A percentile compares a stretch with the other conserved stretches of the same genome.
phyloP scores from a whole-genome alignment of 2,797 vertebrate genomes.

The Acipenser transmontanus region DNA sequence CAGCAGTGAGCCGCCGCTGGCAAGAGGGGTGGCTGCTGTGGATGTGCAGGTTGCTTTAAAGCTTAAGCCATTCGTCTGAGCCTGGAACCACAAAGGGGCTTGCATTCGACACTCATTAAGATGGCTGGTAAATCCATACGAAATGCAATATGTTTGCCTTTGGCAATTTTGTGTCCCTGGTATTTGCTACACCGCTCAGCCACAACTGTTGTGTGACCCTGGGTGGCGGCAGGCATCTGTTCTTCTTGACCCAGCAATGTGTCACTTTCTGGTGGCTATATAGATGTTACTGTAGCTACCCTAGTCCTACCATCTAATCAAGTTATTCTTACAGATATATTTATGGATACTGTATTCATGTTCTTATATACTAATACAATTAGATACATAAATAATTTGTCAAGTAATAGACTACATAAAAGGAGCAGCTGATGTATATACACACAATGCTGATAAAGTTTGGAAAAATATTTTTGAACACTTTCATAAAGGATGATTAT shows the following conservation, averaged over 20 bases:
- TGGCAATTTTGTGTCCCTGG: background rate
- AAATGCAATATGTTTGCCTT: background rate
- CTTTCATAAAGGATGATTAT: too few species aligned
- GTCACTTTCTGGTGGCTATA: background rate
- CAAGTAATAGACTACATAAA: background rate
- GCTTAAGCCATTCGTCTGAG: background rate
- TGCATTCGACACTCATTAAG: background rate
- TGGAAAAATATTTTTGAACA: too few species aligned
- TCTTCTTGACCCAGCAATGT: background rate
- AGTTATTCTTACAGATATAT: background rate
- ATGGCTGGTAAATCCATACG: background rate
- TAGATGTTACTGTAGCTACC: background rate
- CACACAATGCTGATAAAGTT: too few species aligned
- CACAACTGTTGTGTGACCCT: constrained; percentile 1
- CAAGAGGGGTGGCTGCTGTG: background rate
- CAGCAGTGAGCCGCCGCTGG: background rate
- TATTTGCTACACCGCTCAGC: background rate
- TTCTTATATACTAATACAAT: too few species aligned
- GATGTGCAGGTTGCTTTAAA: background rate
- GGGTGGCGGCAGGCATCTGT: background rate
- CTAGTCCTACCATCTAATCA: background rate
- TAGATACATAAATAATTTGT: background rate
- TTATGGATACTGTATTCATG: too few species aligned
- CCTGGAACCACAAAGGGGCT: background rate
- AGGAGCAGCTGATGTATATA: background rate